Base-by-base conservation (phyloP, 2,113 vertebrate species). In the Rhinoderma darwinii region DNA sequence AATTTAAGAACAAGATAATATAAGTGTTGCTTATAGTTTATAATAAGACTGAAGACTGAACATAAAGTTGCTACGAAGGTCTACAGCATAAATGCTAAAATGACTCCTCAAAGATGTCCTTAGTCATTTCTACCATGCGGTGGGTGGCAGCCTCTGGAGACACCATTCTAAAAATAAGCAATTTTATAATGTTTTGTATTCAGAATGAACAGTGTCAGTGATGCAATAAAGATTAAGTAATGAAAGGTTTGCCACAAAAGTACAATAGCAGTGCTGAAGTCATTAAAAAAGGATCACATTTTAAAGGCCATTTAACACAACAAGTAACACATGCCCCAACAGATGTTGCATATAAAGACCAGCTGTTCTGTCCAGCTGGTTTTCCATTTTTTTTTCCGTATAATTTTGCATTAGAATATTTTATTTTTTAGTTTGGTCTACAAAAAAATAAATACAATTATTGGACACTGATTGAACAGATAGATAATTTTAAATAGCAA, bases 271-370 rank as follows among this genome's bases (percentile, higher is more conserved):
- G 63, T 56, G 35, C 70, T 72, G 56, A 25, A 86, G 84, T 70
- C 84, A 72, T 86, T 86, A 80, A 86, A 85, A 72, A 86, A 61
- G 54, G 76, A 86, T 86, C 84, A 86, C 74, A 78, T 79, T 86
- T 86, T 72, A 72, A 86, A 61, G 61, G 30, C 35, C 47, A 86
- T 79, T 86, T 80, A 86, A 70, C 50, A 51, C 44, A 80, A 70
- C 47, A 72, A 72, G 76, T 56, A 86, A 86, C 84, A 86, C 84
- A 86, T 86, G 76, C 44, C 59, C 32, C 20, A 79, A 72, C 84
- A 86, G 84, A 86, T 86, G 84, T 86, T 86, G 35, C 27, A 66
- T 41, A 86, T 73, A 72, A 72, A 44, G 63, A 80, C 72, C 76
- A 80, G 76, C 51, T 86, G 84, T 56, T 54, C 27, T 80, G 35